These are phyloP conservation scores for Sorex araneus DNA, from an alignment of 2,113 vertebrate species.

Conservation along the genomic window DNA sequence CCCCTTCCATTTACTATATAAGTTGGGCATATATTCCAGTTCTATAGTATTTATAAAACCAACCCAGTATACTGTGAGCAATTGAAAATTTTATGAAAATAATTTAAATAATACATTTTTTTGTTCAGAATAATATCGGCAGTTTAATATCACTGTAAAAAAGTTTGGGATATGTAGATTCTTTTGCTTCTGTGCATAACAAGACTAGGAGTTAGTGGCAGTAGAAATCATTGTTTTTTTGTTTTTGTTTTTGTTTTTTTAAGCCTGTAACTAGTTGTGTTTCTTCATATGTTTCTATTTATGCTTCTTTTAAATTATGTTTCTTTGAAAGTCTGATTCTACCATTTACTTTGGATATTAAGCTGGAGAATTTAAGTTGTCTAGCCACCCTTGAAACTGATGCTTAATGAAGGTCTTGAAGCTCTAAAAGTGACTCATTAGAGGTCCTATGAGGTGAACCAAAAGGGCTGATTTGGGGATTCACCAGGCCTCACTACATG, in stretches of 20 bases:
- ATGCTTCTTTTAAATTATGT: slow-evolving; percentile 14
- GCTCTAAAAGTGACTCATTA: background rate
- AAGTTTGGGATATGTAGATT: background rate
- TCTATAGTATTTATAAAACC: background rate
- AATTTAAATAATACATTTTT: background rate
- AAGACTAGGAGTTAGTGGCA: no score
- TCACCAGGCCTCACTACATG: background rate
- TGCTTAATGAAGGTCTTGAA: background rate
- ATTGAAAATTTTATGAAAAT: slow-evolving; percentile 39
- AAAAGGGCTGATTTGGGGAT: background rate
- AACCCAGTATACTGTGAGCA: background rate
- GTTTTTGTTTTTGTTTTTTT: no score
- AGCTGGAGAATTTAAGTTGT: background rate
- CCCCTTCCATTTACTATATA: background rate
- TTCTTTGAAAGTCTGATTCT: slow-evolving; percentile 30
- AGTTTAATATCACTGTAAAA: background rate
- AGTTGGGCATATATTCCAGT: background rate
- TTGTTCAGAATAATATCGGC: background rate
- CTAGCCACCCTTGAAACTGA: background rate
- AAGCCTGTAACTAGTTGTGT: no score
- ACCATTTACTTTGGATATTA: slow-evolving; percentile 21
- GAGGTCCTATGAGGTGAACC: background rate
- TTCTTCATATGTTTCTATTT: background rate
- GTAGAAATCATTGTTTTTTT: no score
- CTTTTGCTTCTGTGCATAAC: slow-evolving; percentile 38